Base-by-base conservation (phyloP, 2,797 vertebrate species). In the Sphaeramia orbicularis region DNA sequence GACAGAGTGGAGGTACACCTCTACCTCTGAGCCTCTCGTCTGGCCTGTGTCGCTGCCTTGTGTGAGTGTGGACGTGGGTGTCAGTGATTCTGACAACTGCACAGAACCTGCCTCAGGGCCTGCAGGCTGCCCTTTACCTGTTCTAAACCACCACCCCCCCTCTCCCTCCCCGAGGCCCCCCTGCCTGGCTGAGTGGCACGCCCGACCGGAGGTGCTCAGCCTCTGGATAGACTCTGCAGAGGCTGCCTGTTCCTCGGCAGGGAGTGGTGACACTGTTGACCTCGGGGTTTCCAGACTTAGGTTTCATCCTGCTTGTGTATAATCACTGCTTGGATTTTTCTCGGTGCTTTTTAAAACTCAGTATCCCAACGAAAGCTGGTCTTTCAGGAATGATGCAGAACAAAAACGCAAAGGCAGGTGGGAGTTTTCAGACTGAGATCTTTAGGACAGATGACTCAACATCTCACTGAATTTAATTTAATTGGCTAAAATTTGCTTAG, bases 71-170 rank as follows among this genome's bases (percentile, higher is more conserved):
- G 68, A 67, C 59, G 71, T 62, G 48, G 54, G 24, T 62, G 61
- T 78, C 70, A 73, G 65, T 15, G 47, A 70, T 58, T 73, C 69
- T 79, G 85, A 87, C 90, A 91, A 85, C 87, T 91, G 85, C 75
- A 77, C 19, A 4, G 58, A 74, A 65, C 56, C 58, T 18, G 71
- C 82, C 66, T 83, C n/a, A 5, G 78, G 83, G 48, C 65, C 36
- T 11, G 56, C 51, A 56, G 37, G 48, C 65, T 84, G 81, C 83
- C 78, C 65, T 71, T 80, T 85, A 53, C 51, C 67, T 8, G 14
- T 45, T 27, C 42, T 47, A 27, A 65, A 21, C 19, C 19, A 21
- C 19, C 32, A 52, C 27, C 32, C 35, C 13, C 13, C 47, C 21
- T 45, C 32, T n/a, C 10, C 43, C 14, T 14, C 49, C 21, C 45